Evolutionary conservation across 2,888 invertebrate genomes (phyloP).

Genomic region (Entomobrya proxima): DNA sequence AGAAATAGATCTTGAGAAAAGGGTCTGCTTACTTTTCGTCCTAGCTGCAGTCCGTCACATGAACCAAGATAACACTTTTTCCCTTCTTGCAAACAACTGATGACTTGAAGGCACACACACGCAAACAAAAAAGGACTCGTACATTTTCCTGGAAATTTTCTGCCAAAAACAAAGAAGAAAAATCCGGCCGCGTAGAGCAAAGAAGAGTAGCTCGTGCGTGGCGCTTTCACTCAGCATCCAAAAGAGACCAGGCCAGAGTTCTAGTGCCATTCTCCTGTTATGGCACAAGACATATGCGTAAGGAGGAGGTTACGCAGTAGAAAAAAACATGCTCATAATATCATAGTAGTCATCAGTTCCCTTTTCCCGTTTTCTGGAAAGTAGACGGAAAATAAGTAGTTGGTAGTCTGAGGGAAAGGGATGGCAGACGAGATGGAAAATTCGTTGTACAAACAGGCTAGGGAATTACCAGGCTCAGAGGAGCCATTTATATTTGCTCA

Average conservation of each 20-base stretch:
- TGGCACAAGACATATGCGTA: neutral
- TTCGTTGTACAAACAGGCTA: constrained; percentile 55
- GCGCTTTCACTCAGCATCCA: neutral
- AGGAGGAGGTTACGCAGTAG: neutral
- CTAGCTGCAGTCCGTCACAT: neutral
- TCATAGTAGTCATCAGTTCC: constrained; percentile 30
- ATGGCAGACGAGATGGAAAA: constrained; percentile 54
- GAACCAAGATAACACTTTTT: neutral
- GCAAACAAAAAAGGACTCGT: neutral
- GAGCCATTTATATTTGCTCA: constrained; percentile 65
- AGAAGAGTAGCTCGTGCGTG: constrained; percentile 35
- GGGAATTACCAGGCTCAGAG: constrained; percentile 61
- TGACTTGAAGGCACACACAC: constrained; percentile 34
- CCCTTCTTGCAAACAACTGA: constrained; percentile 6
- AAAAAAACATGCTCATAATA: constrained; percentile 24
- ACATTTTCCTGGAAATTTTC: constrained; percentile 28
- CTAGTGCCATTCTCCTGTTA: neutral
- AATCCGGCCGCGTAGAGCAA: neutral
- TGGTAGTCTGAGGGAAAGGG: neutral
- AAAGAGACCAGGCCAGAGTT: neutral
- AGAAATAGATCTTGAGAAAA: neutral
- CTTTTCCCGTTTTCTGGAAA: neutral
- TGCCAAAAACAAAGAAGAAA: neutral
- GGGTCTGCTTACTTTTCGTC: neutral
- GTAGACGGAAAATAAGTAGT: neutral